Percentiles rank a stretch among this genome's conserved stretches.
These are phyloP conservation scores for Psix sp. DNA, from an alignment of 1,140 invertebrate genomes.

Conservation along the genomic window DNA sequence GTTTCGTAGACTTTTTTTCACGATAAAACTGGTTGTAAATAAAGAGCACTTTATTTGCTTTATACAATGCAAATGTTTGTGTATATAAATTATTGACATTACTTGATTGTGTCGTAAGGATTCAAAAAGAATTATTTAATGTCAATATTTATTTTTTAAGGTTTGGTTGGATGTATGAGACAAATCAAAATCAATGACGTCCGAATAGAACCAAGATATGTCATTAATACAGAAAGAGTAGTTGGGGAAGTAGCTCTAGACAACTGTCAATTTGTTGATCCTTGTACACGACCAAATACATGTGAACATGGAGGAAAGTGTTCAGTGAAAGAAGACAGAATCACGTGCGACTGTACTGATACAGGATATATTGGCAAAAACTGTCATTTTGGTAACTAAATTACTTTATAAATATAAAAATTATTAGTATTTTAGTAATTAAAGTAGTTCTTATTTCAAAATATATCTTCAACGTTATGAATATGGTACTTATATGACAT, in stretches of 20 bases:
- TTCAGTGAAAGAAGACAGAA: slow-evolving; percentile 89
- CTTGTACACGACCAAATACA: slow-evolving; percentile 90
- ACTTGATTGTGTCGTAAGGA: no score
- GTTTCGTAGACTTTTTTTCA: not conserved
- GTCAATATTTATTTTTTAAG: slow-evolving; percentile 73
- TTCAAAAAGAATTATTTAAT: no score
- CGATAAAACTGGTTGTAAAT: slow-evolving; percentile 1
- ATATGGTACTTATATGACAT: no score
- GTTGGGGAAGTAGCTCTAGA: slow-evolving; percentile 93
- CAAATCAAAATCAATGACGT: slow-evolving; percentile 88
- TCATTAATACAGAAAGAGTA: slow-evolving; percentile 87
- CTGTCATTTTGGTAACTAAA: slow-evolving; percentile 88
- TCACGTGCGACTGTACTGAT: slow-evolving; percentile 91
- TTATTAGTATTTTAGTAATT: no score
- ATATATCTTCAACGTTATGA: no score
- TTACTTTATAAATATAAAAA: not conserved
- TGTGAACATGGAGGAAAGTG: slow-evolving; percentile 95
- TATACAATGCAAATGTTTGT: no score
- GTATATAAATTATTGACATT: no score
- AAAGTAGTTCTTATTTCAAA: no score
- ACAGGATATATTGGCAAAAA: slow-evolving; percentile 93
- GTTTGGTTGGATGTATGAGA: slow-evolving; percentile 93
- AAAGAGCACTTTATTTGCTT: slow-evolving; percentile 10
- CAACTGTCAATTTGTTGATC: slow-evolving; percentile 93
- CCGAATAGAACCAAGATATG: slow-evolving; percentile 80